These are phyloP conservation scores for Celastrina argiolus DNA, from an alignment of 2,888 invertebrate species.

Conservation along the genomic window DNA sequence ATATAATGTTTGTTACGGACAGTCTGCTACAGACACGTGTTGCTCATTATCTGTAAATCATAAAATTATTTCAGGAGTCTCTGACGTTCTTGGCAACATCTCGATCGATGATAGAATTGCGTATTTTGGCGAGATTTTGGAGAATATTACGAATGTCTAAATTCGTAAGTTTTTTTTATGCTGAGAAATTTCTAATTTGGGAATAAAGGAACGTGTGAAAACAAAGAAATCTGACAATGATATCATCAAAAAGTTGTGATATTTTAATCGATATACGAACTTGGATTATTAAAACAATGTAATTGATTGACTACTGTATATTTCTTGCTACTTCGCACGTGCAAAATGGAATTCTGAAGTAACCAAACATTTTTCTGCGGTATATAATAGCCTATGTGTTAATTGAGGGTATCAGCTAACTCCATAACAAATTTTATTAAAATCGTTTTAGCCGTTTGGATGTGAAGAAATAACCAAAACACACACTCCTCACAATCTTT, in stretches of 20 bases:
- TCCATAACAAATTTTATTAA: too few relatives aligned
- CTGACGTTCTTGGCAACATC: slow-evolving; percentile 10
- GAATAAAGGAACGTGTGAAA: background rate
- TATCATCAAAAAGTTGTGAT: background rate
- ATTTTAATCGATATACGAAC: too few relatives aligned
- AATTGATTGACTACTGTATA: too few relatives aligned
- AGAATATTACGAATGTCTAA: background rate
- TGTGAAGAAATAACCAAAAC: too few relatives aligned
- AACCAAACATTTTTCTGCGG: too few relatives aligned
- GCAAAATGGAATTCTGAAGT: too few relatives aligned
- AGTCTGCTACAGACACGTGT: background rate
- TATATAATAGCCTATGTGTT: too few relatives aligned
- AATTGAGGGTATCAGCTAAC: too few relatives aligned
- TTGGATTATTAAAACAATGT: too few relatives aligned
- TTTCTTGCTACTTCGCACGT: too few relatives aligned
- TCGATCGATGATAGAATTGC: background rate
- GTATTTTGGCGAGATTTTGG: background rate
- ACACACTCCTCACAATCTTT: too few relatives aligned
- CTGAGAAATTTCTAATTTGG: background rate
- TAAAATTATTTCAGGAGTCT: slow-evolving; percentile 5
- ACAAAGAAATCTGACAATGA: background rate
- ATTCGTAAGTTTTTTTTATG: background rate
- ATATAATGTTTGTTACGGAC: background rate
- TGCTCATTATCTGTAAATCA: slow-evolving; percentile 5
- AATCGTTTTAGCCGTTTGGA: too few relatives aligned